phyloP scores from a whole-genome alignment of 1,140 invertebrate species.

The Drosophila jambulina region DNA sequence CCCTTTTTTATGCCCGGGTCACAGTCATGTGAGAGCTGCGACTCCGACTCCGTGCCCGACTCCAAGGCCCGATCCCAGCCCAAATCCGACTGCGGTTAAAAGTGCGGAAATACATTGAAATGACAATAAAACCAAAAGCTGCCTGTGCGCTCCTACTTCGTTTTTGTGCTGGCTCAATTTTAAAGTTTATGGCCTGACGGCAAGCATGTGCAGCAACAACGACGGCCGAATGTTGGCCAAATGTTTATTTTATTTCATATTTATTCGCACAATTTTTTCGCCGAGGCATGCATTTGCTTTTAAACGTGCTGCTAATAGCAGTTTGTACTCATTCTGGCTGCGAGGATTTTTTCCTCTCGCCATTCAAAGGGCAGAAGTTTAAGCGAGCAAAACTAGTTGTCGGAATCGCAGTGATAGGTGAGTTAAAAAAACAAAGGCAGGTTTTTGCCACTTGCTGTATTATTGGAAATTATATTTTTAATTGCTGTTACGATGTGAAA shows the following conservation, averaged over 20 bases:
- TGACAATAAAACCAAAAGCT: conserved; percentile 83
- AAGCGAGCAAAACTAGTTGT: neutral
- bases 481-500: neutral
- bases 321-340: conserved; percentile 28
- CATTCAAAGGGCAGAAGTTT: conserved; percentile 2
- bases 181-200: conserved; percentile 74
- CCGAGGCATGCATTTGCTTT: conserved; percentile 32
- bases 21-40: conserved; percentile 50
- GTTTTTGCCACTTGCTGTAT: neutral
- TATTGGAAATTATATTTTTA: neutral
- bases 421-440: neutral
- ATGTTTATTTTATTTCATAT: conserved; percentile 72
- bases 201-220: conserved; percentile 65
- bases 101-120: conserved; percentile 83
- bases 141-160: conserved; percentile 44
- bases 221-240: conserved; percentile 58
- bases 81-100: conserved; percentile 73
- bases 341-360: neutral
- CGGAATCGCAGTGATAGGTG: neutral
- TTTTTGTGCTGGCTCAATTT: conserved; percentile 58
- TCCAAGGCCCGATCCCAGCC: conserved; percentile 13
- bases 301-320: conserved; percentile 66
- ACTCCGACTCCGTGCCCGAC: conserved; percentile 14
- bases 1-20: conserved; percentile 62
- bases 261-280: conserved; percentile 39